Base-by-base conservation (phyloP, 2,113 vertebrate species). In the Anolis carolinensis region DNA sequence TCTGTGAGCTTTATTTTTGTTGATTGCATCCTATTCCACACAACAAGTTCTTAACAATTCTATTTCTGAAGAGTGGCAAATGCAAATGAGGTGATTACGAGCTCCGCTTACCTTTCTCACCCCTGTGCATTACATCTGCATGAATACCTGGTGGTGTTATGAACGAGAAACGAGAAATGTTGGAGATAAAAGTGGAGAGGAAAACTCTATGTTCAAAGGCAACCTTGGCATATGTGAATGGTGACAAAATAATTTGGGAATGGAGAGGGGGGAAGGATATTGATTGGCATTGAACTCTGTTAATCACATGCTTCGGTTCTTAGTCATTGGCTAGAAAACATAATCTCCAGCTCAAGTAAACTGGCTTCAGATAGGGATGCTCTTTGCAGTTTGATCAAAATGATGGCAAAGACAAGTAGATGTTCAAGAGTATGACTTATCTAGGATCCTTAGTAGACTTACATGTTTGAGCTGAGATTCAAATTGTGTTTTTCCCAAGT, bases 41-140 rank as follows among this genome's bases (percentile, higher is more conserved):
- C 82, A 84, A 90, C 14, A 93, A 92, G 89, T 90, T 78, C 81
- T 93, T 93, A 93, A 86, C 81, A 90, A 92, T 92, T 90, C 78
- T 81, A 83, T 94, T 95, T 93, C 89, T 86, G 90, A 89, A 85
- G 90, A 87, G 77, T 88, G 91, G 91, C 90, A 44, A 85, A 91
- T 88, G 87, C 73, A 95, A 94, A 95, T 91, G 84, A 93, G 90
- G 14, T 90, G 82, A 94, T 92, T 94, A 94, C 81, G 81, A 94
- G 82, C 75, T 93, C 81, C 55, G 71, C 83, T 94, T 93, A 90
- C 83, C 88, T 94, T 94, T 86, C 87, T 92, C 88, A 93, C 84
- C 76, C 63, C 13, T 83, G 9, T 87, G 82, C 76, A 89, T 70
- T 91, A 80, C 86, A 72, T 71, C 77, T 86, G 90, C 89, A 87